A percentile compares a stretch with the other conserved stretches of the same genome.
These are phyloP conservation scores for Hybos culiciformis DNA, from an alignment of 2,888 invertebrate genomes.

Conservation along the genomic window DNA sequence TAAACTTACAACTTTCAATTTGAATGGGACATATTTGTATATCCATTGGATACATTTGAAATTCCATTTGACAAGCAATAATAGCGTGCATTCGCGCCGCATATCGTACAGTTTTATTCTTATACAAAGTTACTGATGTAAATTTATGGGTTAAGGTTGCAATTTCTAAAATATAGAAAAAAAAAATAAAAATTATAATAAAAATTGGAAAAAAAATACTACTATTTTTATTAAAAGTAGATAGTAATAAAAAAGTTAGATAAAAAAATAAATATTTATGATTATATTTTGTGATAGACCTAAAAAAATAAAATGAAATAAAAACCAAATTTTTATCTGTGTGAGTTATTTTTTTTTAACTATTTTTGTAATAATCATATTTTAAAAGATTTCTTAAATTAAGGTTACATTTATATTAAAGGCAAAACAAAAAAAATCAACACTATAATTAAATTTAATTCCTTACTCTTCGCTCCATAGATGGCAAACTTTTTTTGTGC, in stretches of 20 bases:
- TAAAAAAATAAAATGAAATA: too few species aligned
- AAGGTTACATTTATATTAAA: too few species aligned
- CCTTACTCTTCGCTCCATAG: too few species aligned
- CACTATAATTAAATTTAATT: too few species aligned
- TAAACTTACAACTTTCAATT: slow-evolving; percentile 71
- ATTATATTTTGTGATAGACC: too few species aligned
- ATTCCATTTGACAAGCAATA: slow-evolving; percentile 78
- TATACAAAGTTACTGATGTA: slow-evolving; percentile 64
- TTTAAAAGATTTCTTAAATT: too few species aligned
- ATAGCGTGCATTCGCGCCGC: slow-evolving; percentile 73
- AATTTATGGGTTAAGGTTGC: slow-evolving; percentile 67
- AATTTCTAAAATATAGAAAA: slow-evolving; percentile 45
- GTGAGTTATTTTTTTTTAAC: too few species aligned
- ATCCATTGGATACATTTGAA: slow-evolving; percentile 75
- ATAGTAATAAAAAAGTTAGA: neutral
- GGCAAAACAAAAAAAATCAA: too few species aligned
- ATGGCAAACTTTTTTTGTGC: too few species aligned
- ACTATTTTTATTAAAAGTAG: slow-evolving; percentile 7
- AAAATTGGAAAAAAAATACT: neutral
- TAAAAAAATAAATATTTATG: neutral
- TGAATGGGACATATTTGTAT: slow-evolving; percentile 72
- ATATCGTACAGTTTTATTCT: slow-evolving; percentile 67
- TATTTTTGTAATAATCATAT: too few species aligned
- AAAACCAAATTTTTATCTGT: too few species aligned
- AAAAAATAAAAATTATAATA: neutral